Conservation (phyloP, 92 coral and sea anemone genomes). For the Heliopora coerulea region DNA sequence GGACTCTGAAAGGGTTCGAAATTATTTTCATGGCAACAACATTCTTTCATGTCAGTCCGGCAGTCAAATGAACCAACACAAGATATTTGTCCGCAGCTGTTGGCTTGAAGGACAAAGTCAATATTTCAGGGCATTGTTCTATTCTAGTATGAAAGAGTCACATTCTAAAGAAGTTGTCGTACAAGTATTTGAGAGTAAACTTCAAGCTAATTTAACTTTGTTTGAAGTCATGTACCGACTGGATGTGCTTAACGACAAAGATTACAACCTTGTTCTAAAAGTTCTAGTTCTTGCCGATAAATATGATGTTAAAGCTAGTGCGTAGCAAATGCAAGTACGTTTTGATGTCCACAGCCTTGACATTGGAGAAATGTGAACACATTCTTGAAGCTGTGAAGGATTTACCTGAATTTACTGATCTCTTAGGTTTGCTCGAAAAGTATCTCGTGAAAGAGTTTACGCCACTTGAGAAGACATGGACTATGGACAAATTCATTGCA, state of each 20-base stretch:
- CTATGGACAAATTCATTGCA: too few relatives aligned
- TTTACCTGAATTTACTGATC: too few relatives aligned
- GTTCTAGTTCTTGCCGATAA: conserved; percentile 29
- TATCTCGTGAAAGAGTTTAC: too few relatives aligned
- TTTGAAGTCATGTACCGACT: conserved; percentile 35
- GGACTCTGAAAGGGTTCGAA: not conserved
- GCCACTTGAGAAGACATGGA: too few relatives aligned
- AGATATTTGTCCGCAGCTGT: conserved; percentile 27
- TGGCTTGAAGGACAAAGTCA: conserved; percentile 38
- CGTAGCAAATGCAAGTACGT: conserved; percentile 32
- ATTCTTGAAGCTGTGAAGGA: not conserved
- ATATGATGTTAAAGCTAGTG: conserved; percentile 21
- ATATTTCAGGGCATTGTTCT: conserved; percentile 26
- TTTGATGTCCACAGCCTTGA: conserved; percentile 10
- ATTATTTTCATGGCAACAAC: not conserved
- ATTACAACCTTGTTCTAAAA: conserved; percentile 7
- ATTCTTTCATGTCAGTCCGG: not conserved
- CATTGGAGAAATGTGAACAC: conserved; percentile 20
- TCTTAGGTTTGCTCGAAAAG: too few relatives aligned
- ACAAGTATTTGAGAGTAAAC: conserved; percentile 10
- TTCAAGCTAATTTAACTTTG: conserved; percentile 23
- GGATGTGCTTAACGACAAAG: conserved; percentile 24
- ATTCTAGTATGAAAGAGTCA: conserved; percentile 16
- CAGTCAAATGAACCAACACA: not conserved
- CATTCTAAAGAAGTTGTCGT: conserved; percentile 26